A percentile compares a stretch with the other conserved stretches of the same genome.
These are phyloP conservation scores for Pampusana beccarii DNA, from an alignment of 2,113 vertebrate species.

Conservation along the genomic window DNA sequence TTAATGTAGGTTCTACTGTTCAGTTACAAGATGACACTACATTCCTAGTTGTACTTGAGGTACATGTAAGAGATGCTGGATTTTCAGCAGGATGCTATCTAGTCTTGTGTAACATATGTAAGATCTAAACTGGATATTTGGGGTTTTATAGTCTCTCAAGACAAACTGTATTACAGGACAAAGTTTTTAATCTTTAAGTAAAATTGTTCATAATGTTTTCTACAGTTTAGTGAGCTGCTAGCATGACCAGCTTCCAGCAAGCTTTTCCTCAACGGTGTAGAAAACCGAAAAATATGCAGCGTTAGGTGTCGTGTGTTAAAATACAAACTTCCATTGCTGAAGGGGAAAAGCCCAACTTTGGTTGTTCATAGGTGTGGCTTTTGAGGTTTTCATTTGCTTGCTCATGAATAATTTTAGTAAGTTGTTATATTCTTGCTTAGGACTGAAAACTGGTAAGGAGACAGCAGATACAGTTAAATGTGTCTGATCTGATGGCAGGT, in stretches of 20 bases:
- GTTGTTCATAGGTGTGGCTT: not conserved
- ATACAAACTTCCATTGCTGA: not conserved
- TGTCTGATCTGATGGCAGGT: not conserved
- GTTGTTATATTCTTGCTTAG: not conserved
- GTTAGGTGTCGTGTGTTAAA: not conserved
- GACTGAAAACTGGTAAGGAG: not conserved
- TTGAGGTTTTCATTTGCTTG: not conserved
- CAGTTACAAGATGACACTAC: not conserved
- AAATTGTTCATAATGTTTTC: not conserved
- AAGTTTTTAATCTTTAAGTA: not conserved
- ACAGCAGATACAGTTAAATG: not conserved
- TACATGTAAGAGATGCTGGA: not conserved
- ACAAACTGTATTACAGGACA: not conserved
- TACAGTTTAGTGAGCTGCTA: not conserved
- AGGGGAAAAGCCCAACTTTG: not conserved
- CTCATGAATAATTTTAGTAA: not conserved
- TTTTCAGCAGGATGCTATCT: not conserved
- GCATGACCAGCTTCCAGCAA: not conserved
- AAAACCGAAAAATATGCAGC: not conserved
- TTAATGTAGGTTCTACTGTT: not conserved
- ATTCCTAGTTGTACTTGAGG: not conserved
- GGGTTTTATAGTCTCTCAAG: accelerated
- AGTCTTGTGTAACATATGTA: not conserved
- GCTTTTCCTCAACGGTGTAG: not conserved
- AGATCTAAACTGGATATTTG: not conserved